Evolutionary conservation across 2,888 invertebrate genomes (phyloP), one percentile per base, ranked within the genome.

Genomic region (Callimorpha dominula): DNA sequence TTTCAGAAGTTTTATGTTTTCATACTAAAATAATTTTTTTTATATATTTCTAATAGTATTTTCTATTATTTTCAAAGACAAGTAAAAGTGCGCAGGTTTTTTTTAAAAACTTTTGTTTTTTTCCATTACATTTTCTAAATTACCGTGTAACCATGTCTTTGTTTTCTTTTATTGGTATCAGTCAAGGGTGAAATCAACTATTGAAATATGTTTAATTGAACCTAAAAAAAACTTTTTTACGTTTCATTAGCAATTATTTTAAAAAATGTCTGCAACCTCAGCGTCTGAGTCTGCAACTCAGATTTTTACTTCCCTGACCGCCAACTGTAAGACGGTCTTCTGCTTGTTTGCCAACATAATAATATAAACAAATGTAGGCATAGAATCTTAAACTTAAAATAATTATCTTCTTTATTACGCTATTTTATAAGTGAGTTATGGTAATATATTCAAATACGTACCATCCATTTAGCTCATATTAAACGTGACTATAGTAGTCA

Each of bases 1-100:
- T 76, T 73, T 71, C 63, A 72, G 73, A 70, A 70, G 65, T 67
- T 71, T 62, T 65, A 78, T 70, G 49, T 62, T 76, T 76, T 78
- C 67, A 67, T 70, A 67, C 31, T 69, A 12, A 64, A 71, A 72
- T 73, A 71, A 70, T 70, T 72, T 76, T 50, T 72, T 78, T 71
- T 60, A 50, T 71, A 46, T 46, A 9, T 4, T 46, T 9, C 43
- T 71, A 72, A 75, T 74, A 50, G 65, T 50, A 31, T 14, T 14
- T 15, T 5, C 14, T 52, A 5, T 15, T 14, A 52, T 14, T 43
- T 64, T 65, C 14, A 65, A 49, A 20, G 49, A 49, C 14, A 46
- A 49, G 14, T 20, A 5, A 5, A 43, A 65, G 20, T n/a, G n/a
- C 15, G 6, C 9, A 6, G 40, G 43, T 43, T n/a, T 17, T n/a